Base-by-base conservation (phyloP, 1,140 invertebrate species). In the Drosophila albomicans region DNA sequence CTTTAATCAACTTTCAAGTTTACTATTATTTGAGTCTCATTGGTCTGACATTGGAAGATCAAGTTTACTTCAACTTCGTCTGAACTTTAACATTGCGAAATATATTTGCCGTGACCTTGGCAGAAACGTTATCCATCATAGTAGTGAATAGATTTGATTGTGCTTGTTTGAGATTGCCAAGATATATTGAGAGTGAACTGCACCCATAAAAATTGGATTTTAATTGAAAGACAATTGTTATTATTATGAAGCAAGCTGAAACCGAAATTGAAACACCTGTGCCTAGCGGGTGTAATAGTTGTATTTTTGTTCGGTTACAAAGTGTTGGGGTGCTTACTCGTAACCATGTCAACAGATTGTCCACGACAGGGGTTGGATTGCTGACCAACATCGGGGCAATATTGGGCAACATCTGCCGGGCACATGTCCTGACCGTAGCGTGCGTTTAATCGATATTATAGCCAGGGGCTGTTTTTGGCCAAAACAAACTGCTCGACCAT, bases 351-450 rank as follows among this genome's bases (percentile, higher is more conserved):
- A 82, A 82, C 79, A 11, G 11, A 38, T 38, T 81, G 81, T 78
- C 81, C 52, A 58, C 15, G 66, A 41, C 73, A 49, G 61, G 82
- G 82, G 79, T 81, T 72, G 80, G 51, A 75, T 59, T 69, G 74
- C 67, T 88, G 84, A 88, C 84, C 84, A 88, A 88, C 70, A 75
- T 78, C 51, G 56, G 35, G 25, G 10, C 84, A 88, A 88, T 67
- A 75, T 78, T 51, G 56, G 35, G 25, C 15, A 49, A 73, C 77
- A 79, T 63, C 77, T 88, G 82, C 56, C 46, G 73, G 62, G 69
- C 58, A 69, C 59, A 49, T 57, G 66, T 70, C 46, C 45, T 57
- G 57, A 43, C 30, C 35, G 48, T 5, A 52, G 35, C 30, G 38
- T 54, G 54, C 75, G 78, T 81, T 81, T 75, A 81, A 81, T 81